phyloP scores from a whole-genome alignment of 23 tunicate species.

The Phallusia fumigata region DNA sequence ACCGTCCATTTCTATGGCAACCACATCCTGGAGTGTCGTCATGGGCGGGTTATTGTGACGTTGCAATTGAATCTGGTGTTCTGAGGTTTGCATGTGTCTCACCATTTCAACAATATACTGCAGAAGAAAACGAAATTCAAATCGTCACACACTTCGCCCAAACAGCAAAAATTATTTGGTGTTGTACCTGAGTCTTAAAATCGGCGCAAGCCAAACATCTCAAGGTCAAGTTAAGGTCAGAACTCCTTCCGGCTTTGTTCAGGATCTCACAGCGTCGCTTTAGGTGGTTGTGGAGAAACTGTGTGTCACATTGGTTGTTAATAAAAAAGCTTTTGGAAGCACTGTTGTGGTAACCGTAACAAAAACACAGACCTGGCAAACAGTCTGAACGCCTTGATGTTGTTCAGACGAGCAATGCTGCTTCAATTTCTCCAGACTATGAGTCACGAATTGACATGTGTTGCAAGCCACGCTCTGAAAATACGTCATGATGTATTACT shows the following conservation, averaged over 20 bases:
- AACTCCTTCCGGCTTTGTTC: not conserved
- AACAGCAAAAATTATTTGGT: not conserved
- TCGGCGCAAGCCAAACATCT: slow-evolving; percentile 30
- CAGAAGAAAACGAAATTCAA: not conserved
- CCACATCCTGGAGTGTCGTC: slow-evolving; percentile 56
- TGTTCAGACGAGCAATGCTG: slow-evolving; percentile 78
- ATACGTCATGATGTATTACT: not conserved
- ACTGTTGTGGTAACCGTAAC: no score
- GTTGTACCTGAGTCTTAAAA: slow-evolving; percentile 36
- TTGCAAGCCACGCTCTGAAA: slow-evolving; percentile 87
- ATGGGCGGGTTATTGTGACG: slow-evolving; percentile 37
- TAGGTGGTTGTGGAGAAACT: slow-evolving; percentile 7
- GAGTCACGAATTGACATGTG: slow-evolving; percentile 69
- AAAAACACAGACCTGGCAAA: slow-evolving; percentile 69
- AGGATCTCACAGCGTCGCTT: not conserved
- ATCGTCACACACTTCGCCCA: not conserved
- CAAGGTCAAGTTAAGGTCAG: slow-evolving; percentile 15
- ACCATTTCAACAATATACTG: slow-evolving; percentile 85
- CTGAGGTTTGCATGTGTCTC: slow-evolving; percentile 71
- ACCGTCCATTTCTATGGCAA: slow-evolving; percentile 40
- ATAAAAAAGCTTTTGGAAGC: no score
- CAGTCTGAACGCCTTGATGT: slow-evolving; percentile 72
- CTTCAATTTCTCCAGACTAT: slow-evolving; percentile 76
- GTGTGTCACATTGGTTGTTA: not conserved
- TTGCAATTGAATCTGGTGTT: slow-evolving; percentile 67